phyloP scores from a whole-genome alignment of 2,888 invertebrate species.

The Volucella inanis region DNA sequence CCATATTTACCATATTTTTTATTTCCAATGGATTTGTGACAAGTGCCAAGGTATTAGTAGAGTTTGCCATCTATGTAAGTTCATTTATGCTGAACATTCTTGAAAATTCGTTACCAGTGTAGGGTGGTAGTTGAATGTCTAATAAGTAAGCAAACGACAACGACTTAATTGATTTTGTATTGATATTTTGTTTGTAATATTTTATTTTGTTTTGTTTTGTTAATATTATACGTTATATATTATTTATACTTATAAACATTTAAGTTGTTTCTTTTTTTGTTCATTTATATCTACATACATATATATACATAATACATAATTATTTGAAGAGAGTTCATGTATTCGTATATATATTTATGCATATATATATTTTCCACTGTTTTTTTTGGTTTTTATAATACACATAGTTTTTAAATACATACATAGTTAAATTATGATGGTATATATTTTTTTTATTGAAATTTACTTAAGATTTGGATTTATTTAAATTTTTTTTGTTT shows the following conservation, averaged over 20 bases:
- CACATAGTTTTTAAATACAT: conserved; percentile 79
- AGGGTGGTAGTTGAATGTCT: no score
- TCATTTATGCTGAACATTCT: no score
- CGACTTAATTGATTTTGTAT: conserved; percentile 7
- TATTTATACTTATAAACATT: conserved; percentile 66
- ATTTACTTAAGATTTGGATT: conserved; percentile 36
- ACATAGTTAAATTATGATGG: conserved; percentile 80
- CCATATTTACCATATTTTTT: no score
- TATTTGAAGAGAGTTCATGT: conserved; percentile 21
- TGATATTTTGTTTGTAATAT: conserved; percentile 67
- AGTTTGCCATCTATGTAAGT: no score
- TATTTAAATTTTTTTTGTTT: conserved; percentile 3
- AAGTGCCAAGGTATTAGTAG: no score
- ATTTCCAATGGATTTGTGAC: no score
- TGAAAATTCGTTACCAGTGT: no score
- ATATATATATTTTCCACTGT: conserved; percentile 23
- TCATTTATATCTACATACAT: conserved; percentile 32
- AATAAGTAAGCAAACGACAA: not conserved
- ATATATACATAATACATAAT: conserved; percentile 45
- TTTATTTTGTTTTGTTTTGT: conserved; percentile 48
- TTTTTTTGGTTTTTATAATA: conserved; percentile 69
- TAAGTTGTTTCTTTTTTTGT: conserved; percentile 37
- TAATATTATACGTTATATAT: conserved; percentile 54
- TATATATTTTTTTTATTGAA: conserved; percentile 77
- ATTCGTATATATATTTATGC: conserved; percentile 39